A percentile compares a stretch with the other conserved stretches of the same genome.
Evolutionary conservation across 2,113 vertebrate genomes (phyloP).

Genomic region (Prunella fulvescens): DNA sequence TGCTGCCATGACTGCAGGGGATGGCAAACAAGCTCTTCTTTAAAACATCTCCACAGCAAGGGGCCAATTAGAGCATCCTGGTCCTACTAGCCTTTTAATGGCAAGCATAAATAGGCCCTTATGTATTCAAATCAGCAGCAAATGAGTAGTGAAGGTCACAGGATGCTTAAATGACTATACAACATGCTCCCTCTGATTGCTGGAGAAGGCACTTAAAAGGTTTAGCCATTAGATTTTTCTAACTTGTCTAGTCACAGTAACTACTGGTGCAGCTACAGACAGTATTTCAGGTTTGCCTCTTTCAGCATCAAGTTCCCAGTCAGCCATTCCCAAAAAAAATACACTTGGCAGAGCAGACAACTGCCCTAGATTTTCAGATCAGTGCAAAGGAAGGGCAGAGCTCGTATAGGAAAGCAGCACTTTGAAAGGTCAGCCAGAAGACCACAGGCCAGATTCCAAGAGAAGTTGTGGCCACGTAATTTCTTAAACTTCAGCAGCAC

Average conservation of each 20-base stretch:
- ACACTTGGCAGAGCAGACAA: neutral
- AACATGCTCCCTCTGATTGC: neutral
- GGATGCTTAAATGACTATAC: slow-evolving; percentile 8
- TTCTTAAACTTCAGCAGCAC: neutral
- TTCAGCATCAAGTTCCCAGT: neutral
- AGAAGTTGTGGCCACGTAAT: neutral
- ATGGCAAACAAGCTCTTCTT: neutral
- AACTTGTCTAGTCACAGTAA: neutral
- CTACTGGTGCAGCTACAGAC: neutral
- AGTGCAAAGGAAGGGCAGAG: neutral
- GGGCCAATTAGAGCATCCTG: slow-evolving; percentile 20
- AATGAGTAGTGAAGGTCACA: slow-evolving; percentile 25
- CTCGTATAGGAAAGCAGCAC: neutral
- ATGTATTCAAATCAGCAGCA: slow-evolving; percentile 20
- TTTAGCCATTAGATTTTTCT: neutral
- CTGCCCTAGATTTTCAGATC: neutral
- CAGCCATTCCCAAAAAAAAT: neutral
- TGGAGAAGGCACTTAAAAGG: neutral
- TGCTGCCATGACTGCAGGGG: neutral
- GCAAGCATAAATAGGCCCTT: slow-evolving; percentile 20
- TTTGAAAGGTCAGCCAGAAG: slow-evolving; percentile 22
- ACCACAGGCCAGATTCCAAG: slow-evolving; percentile 12
- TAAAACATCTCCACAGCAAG: slow-evolving; percentile 20
- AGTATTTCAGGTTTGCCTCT: neutral
- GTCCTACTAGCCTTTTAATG: slow-evolving; percentile 33